Evolutionary conservation across 2,113 vertebrate species (phyloP).

Genomic region (Pionites leucogaster): DNA sequence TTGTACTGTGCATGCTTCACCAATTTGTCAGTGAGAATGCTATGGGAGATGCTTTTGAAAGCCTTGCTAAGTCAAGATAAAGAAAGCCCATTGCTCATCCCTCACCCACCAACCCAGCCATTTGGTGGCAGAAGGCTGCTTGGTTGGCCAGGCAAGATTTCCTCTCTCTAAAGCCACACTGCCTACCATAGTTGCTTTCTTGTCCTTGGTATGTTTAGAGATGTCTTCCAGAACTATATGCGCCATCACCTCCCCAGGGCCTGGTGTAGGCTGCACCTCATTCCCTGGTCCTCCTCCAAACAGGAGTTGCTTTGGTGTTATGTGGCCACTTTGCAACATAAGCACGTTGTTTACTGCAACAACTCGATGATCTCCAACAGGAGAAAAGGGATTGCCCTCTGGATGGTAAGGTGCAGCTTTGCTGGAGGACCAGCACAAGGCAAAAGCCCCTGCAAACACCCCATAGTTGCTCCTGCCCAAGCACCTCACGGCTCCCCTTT

Average conservation of each 20-base stretch:
- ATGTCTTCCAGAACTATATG: neutral
- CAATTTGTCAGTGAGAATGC: neutral
- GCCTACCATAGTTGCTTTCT: neutral
- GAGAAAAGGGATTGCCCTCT: neutral
- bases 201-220: neutral
- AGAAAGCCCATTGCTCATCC: neutral
- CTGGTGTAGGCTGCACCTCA: neutral
- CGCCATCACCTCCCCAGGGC: no score
- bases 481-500: neutral
- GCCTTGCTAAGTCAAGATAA: neutral
- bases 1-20: neutral
- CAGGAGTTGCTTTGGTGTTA: neutral
- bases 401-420: neutral
- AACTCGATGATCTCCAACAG: neutral
- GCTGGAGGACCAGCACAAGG: neutral
- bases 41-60: neutral
- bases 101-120: neutral
- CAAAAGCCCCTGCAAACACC: neutral
- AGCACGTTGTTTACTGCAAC: neutral
- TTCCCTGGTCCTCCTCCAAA: neutral
- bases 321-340: fast-evolving
- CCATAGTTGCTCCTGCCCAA: neutral
- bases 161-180: neutral
- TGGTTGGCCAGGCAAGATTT: neutral
- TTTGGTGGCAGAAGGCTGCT: neutral